Conservation (phyloP, 2,113 vertebrate genomes). For the Toxostoma redivivum region DNA sequence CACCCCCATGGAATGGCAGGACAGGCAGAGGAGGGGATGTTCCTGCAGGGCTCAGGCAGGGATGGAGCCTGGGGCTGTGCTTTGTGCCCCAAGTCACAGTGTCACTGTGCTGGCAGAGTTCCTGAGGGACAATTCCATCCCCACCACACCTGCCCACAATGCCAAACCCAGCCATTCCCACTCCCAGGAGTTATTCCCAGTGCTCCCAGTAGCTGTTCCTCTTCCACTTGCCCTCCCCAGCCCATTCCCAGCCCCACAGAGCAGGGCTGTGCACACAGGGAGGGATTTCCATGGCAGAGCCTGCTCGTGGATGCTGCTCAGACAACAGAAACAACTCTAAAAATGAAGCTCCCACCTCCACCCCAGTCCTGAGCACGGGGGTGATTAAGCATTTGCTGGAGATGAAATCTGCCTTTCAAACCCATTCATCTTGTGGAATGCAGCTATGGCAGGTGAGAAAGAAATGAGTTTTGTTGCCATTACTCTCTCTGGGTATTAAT, state of each 20-base stretch:
- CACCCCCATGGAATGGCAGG: rapidly evolving
- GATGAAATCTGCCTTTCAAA: background rate
- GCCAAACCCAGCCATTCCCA: background rate
- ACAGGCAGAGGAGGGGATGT: background rate
- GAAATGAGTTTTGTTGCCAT: background rate
- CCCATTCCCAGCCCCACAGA: rapidly evolving
- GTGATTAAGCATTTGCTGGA: background rate
- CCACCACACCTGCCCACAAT: rapidly evolving
- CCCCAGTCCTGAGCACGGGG: background rate
- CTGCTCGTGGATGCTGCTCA: background rate
- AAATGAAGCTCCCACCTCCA: background rate
- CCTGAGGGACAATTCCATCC: background rate
- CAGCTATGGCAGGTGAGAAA: background rate
- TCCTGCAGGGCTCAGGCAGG: background rate
- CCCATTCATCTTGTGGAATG: background rate
- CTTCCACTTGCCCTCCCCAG: background rate
- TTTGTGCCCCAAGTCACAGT: background rate
- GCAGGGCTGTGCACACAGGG: rapidly evolving
- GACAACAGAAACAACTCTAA: background rate
- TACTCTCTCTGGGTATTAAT: background rate
- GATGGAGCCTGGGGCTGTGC: rapidly evolving
- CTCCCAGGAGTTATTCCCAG: background rate
- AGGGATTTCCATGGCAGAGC: background rate
- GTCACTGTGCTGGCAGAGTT: too few relatives aligned
- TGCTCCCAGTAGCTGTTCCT: background rate